Evolutionary conservation across 2,797 vertebrate genomes (phyloP).

Genomic region (Pitangus sulphuratus): DNA sequence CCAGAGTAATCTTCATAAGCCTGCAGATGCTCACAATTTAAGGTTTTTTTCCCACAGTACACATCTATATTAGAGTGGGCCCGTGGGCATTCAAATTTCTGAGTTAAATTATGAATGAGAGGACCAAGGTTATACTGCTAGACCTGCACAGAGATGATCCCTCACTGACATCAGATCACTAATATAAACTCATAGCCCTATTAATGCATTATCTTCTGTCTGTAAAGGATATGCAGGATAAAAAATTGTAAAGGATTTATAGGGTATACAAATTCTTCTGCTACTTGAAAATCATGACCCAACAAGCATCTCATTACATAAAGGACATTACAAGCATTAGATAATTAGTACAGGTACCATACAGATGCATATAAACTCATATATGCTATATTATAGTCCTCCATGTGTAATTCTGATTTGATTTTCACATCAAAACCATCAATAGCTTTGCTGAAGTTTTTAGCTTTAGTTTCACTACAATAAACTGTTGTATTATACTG

Average conservation of each 20-base stretch:
- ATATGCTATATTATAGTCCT: neutral
- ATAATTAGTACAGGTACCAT: neutral
- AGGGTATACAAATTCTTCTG: neutral
- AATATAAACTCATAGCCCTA: neutral
- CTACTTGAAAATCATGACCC: neutral
- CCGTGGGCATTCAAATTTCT: neutral
- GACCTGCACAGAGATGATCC: neutral
- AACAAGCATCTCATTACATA: neutral
- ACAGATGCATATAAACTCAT: rapidly evolving
- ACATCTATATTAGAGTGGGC: neutral
- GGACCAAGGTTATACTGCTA: neutral
- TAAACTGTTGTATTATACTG: neutral
- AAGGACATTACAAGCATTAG: neutral
- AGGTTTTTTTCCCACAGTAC: neutral
- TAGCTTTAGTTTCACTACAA: neutral
- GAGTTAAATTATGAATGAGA: neutral
- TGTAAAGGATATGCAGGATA: neutral
- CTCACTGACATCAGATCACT: neutral
- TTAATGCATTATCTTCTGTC: neutral
- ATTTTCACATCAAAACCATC: neutral
- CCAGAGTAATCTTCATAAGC: neutral
- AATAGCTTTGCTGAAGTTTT: neutral
- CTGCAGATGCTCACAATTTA: neutral
- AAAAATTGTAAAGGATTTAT: neutral
- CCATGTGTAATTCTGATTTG: neutral